Percentiles rank a stretch among this genome's conserved stretches.
phyloP scores from a whole-genome alignment of 2,797 vertebrate species.

The Phylloscopus collybita region DNA sequence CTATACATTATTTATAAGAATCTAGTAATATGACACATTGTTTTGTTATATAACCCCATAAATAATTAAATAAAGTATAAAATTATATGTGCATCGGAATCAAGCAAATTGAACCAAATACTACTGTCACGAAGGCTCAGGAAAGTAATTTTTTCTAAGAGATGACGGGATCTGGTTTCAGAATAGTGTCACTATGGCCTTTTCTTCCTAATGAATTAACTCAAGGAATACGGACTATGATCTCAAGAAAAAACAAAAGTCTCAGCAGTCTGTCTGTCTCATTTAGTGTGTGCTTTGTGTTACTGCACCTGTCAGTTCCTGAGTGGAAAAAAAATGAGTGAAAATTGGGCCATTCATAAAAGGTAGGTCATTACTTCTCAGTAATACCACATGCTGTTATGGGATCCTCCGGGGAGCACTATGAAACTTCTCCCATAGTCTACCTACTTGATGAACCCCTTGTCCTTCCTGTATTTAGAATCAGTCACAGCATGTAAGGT shows the following conservation, averaged over 20 bases:
- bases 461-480: background rate
- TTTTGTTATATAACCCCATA: slow-evolving; percentile 21
- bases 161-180: background rate
- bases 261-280: background rate
- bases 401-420: background rate
- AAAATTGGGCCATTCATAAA: background rate
- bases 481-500: background rate
- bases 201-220: background rate
- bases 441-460: background rate
- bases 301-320: background rate
- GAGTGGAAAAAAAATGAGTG: background rate
- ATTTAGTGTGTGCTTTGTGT: background rate
- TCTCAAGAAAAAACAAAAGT: background rate
- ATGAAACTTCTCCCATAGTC: background rate
- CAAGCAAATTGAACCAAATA: background rate
- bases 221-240: background rate
- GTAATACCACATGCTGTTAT: background rate
- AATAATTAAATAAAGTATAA: slow-evolving; percentile 56
- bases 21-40: slow-evolving; percentile 23
- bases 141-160: slow-evolving; percentile 14
- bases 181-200: background rate
- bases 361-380: background rate
- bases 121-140: background rate
- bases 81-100: slow-evolving; percentile 28
- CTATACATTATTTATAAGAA: slow-evolving; percentile 63